Base-by-base conservation (phyloP, 2,113 vertebrate genomes). In the Formicarius rufipectus region DNA sequence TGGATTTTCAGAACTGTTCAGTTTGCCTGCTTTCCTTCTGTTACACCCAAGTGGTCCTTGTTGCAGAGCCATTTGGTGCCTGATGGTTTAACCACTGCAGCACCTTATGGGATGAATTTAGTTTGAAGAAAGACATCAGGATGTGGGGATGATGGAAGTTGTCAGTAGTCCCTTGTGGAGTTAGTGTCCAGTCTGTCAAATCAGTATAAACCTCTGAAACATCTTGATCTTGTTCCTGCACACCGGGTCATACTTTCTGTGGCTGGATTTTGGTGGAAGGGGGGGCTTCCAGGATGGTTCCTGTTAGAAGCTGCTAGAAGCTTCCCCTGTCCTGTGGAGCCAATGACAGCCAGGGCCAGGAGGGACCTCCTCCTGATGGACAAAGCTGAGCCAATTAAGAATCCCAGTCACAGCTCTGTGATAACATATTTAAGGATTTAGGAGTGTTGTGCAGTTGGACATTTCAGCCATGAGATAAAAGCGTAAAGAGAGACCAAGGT, bases 81-180 rank as follows among this genome's bases (percentile, higher is more conserved):
- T 49, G 50, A 4, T 6, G 5, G 12, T 31, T 74, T 52, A 8
- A 47, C 3, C 40, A 47, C 19, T 28, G 14, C 11, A 66, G 63
- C 25, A 28, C 20, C n/a, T 74, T 18, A 33, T 3, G 8, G 30
- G 10, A 5, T 50, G 60, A 35, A 4, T 71, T 64, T 49, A 4
- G 45, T 52, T 49, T 22, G 27, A 56, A 58, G 24, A 53, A 55
- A 42, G 10, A 50, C 10, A 7, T 60, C n/a, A 93, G 19, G 16
- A 18, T 10, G 4, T 50, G 10, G 13, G 8, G 5, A 25, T 68
- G 71, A 31, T 35, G 49, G 59, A 75, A 53, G 28, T 27, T 42
- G 8, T 19, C 39, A 0, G 1, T 8, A 64, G 15, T 39, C 56
- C 16, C 62, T 62, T 1, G 5, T 12, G 10, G 62, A 42, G 30